Evolutionary conservation across 2,888 invertebrate species (phyloP), one percentile per base, ranked within the genome.

Genomic region (Acanthococcus lagerstroemiae): DNA sequence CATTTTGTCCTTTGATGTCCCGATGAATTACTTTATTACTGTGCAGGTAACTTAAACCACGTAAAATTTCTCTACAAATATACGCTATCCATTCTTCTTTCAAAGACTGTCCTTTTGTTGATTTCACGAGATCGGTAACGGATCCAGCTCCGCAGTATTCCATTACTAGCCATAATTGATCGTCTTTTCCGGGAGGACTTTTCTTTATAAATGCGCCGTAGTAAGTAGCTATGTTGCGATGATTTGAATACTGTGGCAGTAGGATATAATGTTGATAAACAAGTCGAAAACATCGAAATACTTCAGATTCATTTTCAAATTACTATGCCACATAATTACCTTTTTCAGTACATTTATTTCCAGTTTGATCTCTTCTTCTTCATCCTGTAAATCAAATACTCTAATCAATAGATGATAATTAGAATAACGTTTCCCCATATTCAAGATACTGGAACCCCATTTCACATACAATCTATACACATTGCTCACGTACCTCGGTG

Each of bases 31-130:
- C 96, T 83, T 97, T 96, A 80, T 95, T 96, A 74, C 90, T 88
- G 81, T 99, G 97, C 76, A 99, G 84, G 81, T 99, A 97, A 76
- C 92, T 91, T 69, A 99, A 84, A 72, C 97, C 97, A 75, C 96
- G 83, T 70, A 94, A 81, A 72, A 92, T 91, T 84, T 99, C 91
- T 77, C 99, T 84, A 77, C 95, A 96, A 73, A 99, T 95, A 78
- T 99, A 99, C 67, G 99, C 96, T 76, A 99, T 99, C 97, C 99
- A 99, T 80, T 99, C 99, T 80, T 99, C 99, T 79, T 96, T 97
- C 72, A 99, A 81, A 71, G 91, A 91, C 77, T 94, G 95, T 63
- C 96, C 96, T 80, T 99, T 97, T 70, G 96, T 97, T 70, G 95
- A 95, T 81, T 99, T 99, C 65, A 99, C 97, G 76, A 99, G 84